Percentiles rank a stretch among this genome's conserved stretches.
Conservation (phyloP, 2,113 vertebrate species). For the Galbula dea region DNA sequence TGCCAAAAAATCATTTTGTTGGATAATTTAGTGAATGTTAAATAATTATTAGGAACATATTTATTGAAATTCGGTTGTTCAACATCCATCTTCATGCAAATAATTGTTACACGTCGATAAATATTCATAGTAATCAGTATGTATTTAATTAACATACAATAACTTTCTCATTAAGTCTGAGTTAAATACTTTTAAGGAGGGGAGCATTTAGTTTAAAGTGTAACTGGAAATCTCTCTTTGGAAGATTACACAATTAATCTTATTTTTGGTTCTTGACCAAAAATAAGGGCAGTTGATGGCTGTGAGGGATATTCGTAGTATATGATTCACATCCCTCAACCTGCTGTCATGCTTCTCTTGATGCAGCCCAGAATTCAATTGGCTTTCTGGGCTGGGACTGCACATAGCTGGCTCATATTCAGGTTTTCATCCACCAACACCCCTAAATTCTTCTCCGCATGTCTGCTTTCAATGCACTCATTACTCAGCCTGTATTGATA, state of each 20-base stretch:
- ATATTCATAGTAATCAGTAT: slow-evolving; percentile 75
- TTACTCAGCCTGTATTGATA: neutral
- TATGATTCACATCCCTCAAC: neutral
- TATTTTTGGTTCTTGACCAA: slow-evolving; percentile 42
- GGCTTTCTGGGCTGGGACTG: neutral
- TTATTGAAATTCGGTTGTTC: slow-evolving; percentile 72
- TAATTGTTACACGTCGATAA: slow-evolving; percentile 69
- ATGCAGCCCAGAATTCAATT: neutral
- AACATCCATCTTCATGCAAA: slow-evolving; percentile 79
- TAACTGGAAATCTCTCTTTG: slow-evolving; percentile 56
- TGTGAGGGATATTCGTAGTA: neutral
- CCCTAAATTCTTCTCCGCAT: neutral
- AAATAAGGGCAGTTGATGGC: neutral
- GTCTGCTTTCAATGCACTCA: neutral
- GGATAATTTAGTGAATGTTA: slow-evolving; percentile 63
- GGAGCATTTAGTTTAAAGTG: slow-evolving; percentile 64
- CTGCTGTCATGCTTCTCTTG: neutral
- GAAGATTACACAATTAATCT: slow-evolving; percentile 49
- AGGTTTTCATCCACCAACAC: neutral
- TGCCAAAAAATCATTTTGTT: slow-evolving; percentile 58
- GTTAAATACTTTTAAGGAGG: slow-evolving; percentile 68
- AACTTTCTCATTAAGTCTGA: slow-evolving; percentile 75
- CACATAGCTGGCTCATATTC: neutral
- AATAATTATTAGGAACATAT: slow-evolving; percentile 73
- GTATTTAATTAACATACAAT: slow-evolving; percentile 81